These are phyloP conservation scores for Neolamprologus falcicula DNA, from an alignment of 2,113 vertebrate genomes.

Conservation along the genomic window DNA sequence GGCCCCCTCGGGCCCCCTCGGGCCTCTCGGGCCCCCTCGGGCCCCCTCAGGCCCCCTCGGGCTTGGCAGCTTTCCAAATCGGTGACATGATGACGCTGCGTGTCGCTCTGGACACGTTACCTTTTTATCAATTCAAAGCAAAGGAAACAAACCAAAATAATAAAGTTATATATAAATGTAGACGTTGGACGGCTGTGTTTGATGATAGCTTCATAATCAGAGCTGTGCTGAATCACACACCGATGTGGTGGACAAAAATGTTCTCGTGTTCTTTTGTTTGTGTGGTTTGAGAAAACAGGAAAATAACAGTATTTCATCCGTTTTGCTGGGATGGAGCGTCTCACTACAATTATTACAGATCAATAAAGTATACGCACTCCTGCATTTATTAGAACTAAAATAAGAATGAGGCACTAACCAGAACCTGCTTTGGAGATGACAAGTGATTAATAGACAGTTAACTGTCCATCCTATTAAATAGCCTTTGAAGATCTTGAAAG, in stretches of 20 bases:
- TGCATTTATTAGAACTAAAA: neutral
- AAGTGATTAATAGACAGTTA: neutral
- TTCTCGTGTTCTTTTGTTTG: neutral
- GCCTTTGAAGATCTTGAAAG: neutral
- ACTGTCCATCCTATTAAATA: neutral
- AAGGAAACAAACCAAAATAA: accelerated
- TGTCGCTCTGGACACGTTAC: accelerated
- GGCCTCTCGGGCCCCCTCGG: accelerated
- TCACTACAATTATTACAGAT: neutral
- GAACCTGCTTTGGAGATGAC: neutral
- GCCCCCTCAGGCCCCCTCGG: accelerated
- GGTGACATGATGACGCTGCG: accelerated
- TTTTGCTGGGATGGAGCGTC: neutral
- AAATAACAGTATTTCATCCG: neutral
- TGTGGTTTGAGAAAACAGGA: neutral
- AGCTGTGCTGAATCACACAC: neutral
- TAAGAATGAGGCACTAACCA: neutral
- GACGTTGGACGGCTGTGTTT: neutral
- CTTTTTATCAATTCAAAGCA: neutral
- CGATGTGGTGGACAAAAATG: neutral
- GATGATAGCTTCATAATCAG: neutral
- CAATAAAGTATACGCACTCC: neutral
- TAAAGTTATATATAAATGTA: neutral
- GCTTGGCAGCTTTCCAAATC: neutral
- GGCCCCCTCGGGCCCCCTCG: accelerated